These are phyloP conservation scores for Coluber constrictor DNA, from an alignment of 2,797 vertebrate genomes.

Conservation along the genomic window DNA sequence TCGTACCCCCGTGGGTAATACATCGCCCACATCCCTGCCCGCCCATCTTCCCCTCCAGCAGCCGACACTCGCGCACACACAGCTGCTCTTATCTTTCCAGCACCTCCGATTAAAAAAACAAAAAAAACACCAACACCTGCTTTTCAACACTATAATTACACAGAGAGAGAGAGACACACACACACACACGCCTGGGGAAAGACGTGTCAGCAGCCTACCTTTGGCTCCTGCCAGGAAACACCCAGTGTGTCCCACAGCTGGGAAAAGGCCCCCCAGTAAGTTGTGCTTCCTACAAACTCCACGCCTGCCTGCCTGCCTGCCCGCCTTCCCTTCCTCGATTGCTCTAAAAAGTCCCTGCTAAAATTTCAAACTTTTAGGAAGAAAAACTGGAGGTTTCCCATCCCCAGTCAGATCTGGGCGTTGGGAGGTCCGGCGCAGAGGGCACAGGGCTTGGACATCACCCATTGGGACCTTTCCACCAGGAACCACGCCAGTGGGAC, in stretches of 20 bases:
- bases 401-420: neutral
- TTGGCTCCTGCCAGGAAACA: neutral
- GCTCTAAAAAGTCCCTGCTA: neutral
- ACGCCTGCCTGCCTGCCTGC: neutral
- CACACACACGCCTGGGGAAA: neutral
- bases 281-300: neutral
- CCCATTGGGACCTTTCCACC: neutral
- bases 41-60: neutral
- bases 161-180: neutral
- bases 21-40: neutral
- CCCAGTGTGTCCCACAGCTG: neutral
- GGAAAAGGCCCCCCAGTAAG: neutral
- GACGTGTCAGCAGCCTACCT: neutral
- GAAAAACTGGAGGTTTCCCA: neutral
- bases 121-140: conserved; percentile 54
- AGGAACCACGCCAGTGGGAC: neutral
- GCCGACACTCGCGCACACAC: neutral
- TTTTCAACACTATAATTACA: conserved; percentile 19
- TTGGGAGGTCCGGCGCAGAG: neutral
- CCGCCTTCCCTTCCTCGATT: neutral
- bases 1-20: neutral
- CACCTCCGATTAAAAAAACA: neutral
- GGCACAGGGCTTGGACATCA: neutral
- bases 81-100: conserved; percentile 8
- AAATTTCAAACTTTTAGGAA: neutral